These are phyloP conservation scores for Thaleichthys pacificus DNA, from an alignment of 2,797 vertebrate genomes.

Conservation along the genomic window DNA sequence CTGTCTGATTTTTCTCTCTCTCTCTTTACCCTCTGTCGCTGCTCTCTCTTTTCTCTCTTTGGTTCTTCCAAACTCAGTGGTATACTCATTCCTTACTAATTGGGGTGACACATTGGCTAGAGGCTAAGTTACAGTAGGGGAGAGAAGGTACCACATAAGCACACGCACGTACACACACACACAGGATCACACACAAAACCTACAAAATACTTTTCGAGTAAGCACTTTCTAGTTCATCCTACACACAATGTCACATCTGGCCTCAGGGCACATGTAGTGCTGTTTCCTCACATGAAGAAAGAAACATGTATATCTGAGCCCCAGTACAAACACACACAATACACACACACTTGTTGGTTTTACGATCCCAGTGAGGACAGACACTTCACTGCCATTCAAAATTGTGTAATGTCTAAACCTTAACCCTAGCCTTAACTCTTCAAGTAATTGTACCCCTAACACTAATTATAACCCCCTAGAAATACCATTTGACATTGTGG, in stretches of 20 bases:
- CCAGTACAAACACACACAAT: not conserved
- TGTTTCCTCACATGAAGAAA: not conserved
- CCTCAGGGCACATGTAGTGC: not conserved
- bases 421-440: constrained; percentile 30
- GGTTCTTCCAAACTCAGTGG: not conserved
- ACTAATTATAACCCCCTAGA: not conserved
- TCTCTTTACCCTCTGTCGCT: not conserved
- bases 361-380: no score
- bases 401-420: not conserved
- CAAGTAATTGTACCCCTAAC: constrained; percentile 1
- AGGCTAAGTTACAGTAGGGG: not conserved
- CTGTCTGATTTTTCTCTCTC: not conserved
- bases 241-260: not conserved
- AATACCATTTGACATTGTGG: no score
- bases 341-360: not conserved
- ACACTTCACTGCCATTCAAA: constrained; percentile 29
- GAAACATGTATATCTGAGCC: no score
- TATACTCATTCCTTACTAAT: not conserved
- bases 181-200: no score
- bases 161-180: not conserved
- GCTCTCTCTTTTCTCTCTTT: not conserved
- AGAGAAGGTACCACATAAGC: not conserved
- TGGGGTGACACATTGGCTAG: not conserved
- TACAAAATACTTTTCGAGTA: not conserved
- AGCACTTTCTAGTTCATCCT: no score